phyloP scores from a whole-genome alignment of 2,888 invertebrate genomes.

The Alcis repandata region DNA sequence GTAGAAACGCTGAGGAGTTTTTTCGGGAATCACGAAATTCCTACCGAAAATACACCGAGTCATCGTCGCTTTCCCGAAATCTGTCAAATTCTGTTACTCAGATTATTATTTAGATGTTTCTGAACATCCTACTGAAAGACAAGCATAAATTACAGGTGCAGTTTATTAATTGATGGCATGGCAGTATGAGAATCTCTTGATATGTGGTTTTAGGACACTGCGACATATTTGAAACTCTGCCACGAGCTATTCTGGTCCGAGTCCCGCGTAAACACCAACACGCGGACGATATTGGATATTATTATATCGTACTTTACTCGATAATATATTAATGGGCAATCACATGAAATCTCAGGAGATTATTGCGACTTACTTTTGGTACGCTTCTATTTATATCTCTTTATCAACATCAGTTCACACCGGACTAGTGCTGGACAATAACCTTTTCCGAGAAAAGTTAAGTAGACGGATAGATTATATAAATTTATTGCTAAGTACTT shows the following conservation, averaged over 20 bases:
- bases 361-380: conserved; percentile 13
- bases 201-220: conserved; percentile 75
- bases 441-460: too few relatives aligned
- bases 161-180: conserved; percentile 56
- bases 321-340: conserved; percentile 54
- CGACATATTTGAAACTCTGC: conserved; percentile 86
- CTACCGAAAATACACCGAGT: conserved; percentile 6
- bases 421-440: too few relatives aligned
- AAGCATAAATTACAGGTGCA: conserved; percentile 49
- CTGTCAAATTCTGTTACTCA: conserved; percentile 2
- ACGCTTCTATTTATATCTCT: conserved; percentile 15
- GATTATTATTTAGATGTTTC: background rate
- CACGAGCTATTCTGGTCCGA: conserved; percentile 77
- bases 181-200: conserved; percentile 65
- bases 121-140: conserved; percentile 20
- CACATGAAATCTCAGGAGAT: conserved; percentile 1
- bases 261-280: conserved; percentile 77
- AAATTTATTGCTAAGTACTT: too few relatives aligned
- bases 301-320: conserved; percentile 61
- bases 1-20: conserved; percentile 2
- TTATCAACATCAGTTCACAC: background rate
- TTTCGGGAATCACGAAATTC: conserved; percentile 16
- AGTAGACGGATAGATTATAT: too few relatives aligned
- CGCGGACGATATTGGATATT: conserved; percentile 61
- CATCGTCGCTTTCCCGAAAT: background rate